Evolutionary conservation across 2,888 invertebrate genomes (phyloP), one percentile per base, ranked within the genome.

Genomic region (Smittia sp.): DNA sequence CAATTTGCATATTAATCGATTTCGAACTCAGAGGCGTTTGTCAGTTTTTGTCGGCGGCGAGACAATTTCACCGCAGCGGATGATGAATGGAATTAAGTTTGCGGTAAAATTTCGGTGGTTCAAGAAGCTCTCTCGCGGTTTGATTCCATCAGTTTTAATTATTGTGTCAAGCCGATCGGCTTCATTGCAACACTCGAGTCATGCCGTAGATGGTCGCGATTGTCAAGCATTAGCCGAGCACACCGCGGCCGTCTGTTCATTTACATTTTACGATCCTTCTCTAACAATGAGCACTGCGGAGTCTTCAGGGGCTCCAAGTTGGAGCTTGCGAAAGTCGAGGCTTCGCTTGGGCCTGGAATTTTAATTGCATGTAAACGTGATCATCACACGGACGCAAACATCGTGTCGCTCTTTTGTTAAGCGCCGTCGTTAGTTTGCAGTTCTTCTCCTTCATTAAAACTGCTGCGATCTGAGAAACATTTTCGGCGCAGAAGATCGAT

Each of bases 311-410:
- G 58, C 58, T 22, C 20, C 22, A 22, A 58, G 22, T 9, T 3
- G n/a, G 46, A 20, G 58, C 18, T 58, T 4, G 6, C 58, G 58
- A 58, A 58, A 58, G n/a, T 2, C 6, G 9, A 6, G 32, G 3
- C 32, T 32, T 32, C 32, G 32, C 9, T 32, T 32, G 7, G 58
- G 58, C 20, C 58, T n/a, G 58, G 58, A 58, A 58, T 58, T 58
- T 58, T 58, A 58, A 58, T 58, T 58, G 18, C 18, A 58, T 22
- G 58, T 58, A 58, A 58, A 58, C 58, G 58, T 58, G 58, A 58
- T 58, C 20, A 13, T 58, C 58, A 58, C 58, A 22, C 58, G 20
- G 58, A 7, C 58, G 2, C 18, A 13, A 58, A 18, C 46, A 15
- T 46, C 15, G 3, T 15, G 18, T 22, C 22, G 58, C 9, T 58